These are phyloP conservation scores for Sternotherus odoratus DNA, from an alignment of 2,797 vertebrate genomes.

Conservation along the genomic window DNA sequence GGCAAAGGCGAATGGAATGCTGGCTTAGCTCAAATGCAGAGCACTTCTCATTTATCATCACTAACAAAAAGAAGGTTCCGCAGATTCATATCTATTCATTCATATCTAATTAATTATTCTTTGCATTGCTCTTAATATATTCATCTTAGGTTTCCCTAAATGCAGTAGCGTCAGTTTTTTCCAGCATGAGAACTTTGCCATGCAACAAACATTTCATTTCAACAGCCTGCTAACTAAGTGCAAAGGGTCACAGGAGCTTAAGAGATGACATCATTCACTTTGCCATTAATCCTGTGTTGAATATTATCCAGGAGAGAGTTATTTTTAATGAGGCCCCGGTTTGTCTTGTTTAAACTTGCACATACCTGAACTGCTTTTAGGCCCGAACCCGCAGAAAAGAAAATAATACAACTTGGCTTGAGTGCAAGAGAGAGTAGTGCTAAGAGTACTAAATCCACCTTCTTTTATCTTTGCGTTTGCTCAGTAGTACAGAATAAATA, in stretches of 20 bases:
- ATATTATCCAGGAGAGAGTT: conserved; percentile 76
- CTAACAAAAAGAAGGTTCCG: background rate
- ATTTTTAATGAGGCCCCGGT: conserved; percentile 72
- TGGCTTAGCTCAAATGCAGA: fast-evolving
- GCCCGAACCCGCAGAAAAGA: conserved; percentile 67
- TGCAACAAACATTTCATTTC: background rate
- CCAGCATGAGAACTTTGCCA: conserved; percentile 22
- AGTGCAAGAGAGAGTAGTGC: conserved; percentile 26
- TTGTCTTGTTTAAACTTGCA: conserved; percentile 74
- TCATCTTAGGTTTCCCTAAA: background rate
- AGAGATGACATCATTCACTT: conserved; percentile 70
- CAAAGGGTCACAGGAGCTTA: conserved; percentile 59
- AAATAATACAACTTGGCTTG: conserved; percentile 68
- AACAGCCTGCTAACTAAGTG: conserved; percentile 33
- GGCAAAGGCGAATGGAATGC: fast-evolving
- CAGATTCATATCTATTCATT: background rate
- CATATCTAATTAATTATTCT: background rate
- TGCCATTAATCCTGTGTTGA: conserved; percentile 71
- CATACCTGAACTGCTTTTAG: conserved; percentile 77
- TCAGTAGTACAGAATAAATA: conserved; percentile 60
- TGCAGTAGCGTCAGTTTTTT: conserved; percentile 33
- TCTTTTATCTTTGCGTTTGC: conserved; percentile 69
- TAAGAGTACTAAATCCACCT: conserved; percentile 60
- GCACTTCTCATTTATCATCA: fast-evolving
- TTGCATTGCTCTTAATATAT: fast-evolving